Base-by-base conservation (phyloP, 2,888 invertebrate species). In the Smittia aterrima region DNA sequence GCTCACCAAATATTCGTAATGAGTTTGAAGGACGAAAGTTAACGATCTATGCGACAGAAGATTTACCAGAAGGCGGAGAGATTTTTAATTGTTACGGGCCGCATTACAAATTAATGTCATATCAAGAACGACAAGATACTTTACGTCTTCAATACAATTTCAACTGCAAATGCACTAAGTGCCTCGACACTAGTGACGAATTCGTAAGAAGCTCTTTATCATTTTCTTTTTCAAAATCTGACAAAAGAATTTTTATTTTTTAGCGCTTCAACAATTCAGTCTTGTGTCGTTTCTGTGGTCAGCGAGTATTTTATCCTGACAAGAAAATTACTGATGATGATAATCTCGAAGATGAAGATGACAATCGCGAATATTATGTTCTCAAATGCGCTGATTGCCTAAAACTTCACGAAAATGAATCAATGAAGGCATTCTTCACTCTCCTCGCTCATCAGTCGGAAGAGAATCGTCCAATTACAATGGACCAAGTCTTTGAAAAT, bases 51-150 rank as follows among this genome's bases (percentile, higher is more conserved):
- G 89, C 93, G 7, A 82, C 86, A 0, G 86, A 86, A 75, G 86
- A 89, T 78, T 85, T 96, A 40, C 77, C 81, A 0, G 78, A 83
- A 25, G 90, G 90, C 2, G 86, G 86, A 11, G 92, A 96, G 84
- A 87, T 97, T 76, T 87, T 87, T 77, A 95, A 95, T 82, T 94
- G 94, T 80, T 96, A 96, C 82, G 92, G 92, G 9, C 89, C 92
- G 66, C 90, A 92, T 81, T 90, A 87, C 76, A 86, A 88, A 41
- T 86, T 89, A 75, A 88, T 89, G 84, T 80, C 85, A 0, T 84
- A 84, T 32, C 79, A 84, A 1, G 85, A 88, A 18, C 85, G 96
- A 1, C 87, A 88, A 75, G 81, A 74, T 24, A 20, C 74, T 0
- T 62, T 74, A 4, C 47, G 62, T 2, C 13, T 72, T 13, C 74